phyloP scores from a whole-genome alignment of 2,113 vertebrate genomes.

The Atrichornis clamosus region DNA sequence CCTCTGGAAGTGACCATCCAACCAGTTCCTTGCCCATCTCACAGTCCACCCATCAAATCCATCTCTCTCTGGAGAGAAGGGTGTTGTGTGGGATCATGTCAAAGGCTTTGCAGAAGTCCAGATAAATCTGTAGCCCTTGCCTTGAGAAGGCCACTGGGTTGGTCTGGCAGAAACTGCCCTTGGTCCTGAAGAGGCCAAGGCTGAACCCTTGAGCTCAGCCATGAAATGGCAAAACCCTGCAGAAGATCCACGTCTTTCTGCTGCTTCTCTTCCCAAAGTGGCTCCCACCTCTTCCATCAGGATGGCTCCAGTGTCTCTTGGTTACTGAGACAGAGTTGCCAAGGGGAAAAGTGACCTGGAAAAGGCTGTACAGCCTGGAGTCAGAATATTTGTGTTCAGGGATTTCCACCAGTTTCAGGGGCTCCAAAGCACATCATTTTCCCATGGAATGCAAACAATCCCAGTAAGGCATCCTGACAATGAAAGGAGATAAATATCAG shows the following conservation, averaged over 20 bases:
- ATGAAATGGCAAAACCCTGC: background rate
- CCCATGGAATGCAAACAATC: background rate
- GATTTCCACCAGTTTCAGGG: background rate
- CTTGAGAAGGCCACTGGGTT: background rate
- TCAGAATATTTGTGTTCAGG: background rate
- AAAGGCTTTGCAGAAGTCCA: background rate
- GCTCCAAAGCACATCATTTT: background rate
- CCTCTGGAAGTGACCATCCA: background rate
- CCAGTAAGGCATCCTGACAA: background rate
- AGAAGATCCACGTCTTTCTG: background rate
- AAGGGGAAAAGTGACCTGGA: background rate
- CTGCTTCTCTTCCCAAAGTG: background rate
- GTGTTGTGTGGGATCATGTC: background rate
- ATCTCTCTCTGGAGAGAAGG: background rate
- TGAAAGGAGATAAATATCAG: background rate
- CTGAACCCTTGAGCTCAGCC: background rate
- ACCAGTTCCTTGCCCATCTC: rapidly evolving
- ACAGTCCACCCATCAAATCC: background rate
- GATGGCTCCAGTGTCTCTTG: background rate
- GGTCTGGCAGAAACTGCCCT: background rate
- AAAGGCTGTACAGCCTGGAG: background rate
- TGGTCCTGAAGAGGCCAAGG: background rate
- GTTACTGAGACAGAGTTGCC: background rate
- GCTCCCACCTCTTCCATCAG: background rate
- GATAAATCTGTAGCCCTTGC: background rate